A percentile compares a stretch with the other conserved stretches of the same genome.
These are phyloP conservation scores for Leucopternis melanops DNA, from an alignment of 2,113 vertebrate genomes.

Conservation along the genomic window DNA sequence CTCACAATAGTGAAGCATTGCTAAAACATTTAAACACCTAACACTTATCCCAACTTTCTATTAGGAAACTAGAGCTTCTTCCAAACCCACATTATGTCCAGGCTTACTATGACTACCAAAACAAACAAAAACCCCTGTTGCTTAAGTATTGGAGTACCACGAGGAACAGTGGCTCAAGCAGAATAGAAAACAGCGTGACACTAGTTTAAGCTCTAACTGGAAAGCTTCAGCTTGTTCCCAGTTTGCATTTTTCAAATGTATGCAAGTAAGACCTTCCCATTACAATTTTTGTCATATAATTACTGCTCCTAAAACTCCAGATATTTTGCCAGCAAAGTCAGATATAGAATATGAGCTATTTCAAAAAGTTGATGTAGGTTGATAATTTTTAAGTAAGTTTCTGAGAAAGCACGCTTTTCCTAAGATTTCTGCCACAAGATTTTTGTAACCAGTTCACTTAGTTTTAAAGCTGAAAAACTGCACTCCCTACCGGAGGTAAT, in stretches of 20 bases:
- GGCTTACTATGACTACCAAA: not conserved
- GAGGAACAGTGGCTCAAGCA: not conserved
- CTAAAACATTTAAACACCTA: not conserved
- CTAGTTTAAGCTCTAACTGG: not conserved
- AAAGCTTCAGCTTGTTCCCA: not conserved
- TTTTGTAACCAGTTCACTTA: not conserved
- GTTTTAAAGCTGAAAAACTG: not conserved
- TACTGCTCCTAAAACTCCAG: not conserved
- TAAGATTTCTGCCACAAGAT: not conserved
- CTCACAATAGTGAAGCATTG: not conserved
- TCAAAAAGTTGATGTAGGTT: not conserved
- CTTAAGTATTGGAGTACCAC: not conserved
- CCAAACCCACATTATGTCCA: fast-evolving
- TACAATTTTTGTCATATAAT: not conserved
- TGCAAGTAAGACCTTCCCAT: not conserved
- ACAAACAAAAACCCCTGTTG: not conserved
- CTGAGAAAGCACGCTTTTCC: not conserved
- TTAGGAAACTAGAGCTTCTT: not conserved
- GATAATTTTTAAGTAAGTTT: not conserved
- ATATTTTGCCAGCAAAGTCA: not conserved
- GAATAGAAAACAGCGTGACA: not conserved
- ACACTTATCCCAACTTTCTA: not conserved
- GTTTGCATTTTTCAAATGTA: not conserved
- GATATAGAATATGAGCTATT: not conserved
- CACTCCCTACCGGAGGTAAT: too few relatives aligned